Percentiles rank a stretch among this genome's conserved stretches.
Conservation (phyloP, 1,140 invertebrate genomes). For the Heliconius melpomene region DNA sequence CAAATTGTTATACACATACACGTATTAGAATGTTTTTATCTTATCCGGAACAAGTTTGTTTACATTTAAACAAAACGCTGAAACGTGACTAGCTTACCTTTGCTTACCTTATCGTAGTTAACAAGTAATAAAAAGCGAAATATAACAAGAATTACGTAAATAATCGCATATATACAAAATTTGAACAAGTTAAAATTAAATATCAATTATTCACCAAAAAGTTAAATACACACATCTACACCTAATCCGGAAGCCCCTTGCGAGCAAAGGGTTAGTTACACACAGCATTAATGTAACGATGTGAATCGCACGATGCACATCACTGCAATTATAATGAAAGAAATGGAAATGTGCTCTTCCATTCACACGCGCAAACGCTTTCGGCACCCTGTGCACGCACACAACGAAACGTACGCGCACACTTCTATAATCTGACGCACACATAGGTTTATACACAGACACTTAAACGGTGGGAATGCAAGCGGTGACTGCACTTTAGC, state of each 20-base stretch:
- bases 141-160: constrained; percentile 54
- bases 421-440: constrained; percentile 53
- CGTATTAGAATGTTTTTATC: constrained; percentile 65
- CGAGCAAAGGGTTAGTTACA: constrained; percentile 60
- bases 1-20: constrained; percentile 2
- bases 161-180: constrained; percentile 27
- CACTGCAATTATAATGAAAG: constrained; percentile 77
- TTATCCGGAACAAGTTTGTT: constrained; percentile 79
- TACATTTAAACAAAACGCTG: constrained; percentile 75
- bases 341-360: constrained; percentile 78
- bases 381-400: constrained; percentile 66
- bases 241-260: constrained; percentile 36
- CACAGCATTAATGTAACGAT: constrained; percentile 53
- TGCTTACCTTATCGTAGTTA: constrained; percentile 70
- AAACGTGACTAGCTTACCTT: constrained; percentile 73
- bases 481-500: constrained; percentile 80
- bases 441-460: constrained; percentile 58
- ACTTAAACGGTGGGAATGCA: constrained; percentile 72
- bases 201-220: constrained; percentile 31
- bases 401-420: constrained; percentile 55
- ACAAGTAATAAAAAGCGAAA: constrained; percentile 70
- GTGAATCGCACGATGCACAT: constrained; percentile 72
- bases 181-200: constrained; percentile 5
- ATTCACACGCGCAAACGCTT: constrained; percentile 79
- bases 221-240: constrained; percentile 4